Base-by-base conservation (phyloP, 2,888 invertebrate genomes). In the Gastrophysa polygoni region DNA sequence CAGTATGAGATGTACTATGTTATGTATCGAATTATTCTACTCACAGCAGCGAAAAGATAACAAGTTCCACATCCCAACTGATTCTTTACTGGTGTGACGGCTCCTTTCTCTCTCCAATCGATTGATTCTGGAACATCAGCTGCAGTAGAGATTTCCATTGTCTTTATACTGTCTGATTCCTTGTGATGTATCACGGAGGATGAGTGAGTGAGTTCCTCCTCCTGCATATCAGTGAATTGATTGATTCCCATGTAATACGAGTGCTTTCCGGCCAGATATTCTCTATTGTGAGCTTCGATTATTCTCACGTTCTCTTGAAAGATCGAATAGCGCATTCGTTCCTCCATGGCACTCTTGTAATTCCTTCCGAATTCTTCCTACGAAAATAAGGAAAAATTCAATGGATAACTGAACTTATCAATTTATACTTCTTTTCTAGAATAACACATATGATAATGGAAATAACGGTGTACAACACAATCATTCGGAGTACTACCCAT, bases 1-100 rank as follows among this genome's bases (percentile, higher is more conserved):
- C n/a, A n/a, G n/a, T n/a, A n/a, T n/a, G n/a, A n/a, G n/a, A n/a
- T n/a, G n/a, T n/a, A n/a, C n/a, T n/a, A n/a, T n/a, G n/a, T n/a
- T n/a, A n/a, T n/a, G n/a, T n/a, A n/a, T n/a, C n/a, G n/a, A n/a
- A n/a, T n/a, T n/a, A n/a, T n/a, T n/a, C n/a, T n/a, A 67, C 69
- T 67, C 64, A 72, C 72, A 17, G 68, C 43, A 55, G 67, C 63
- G 47, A 71, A 74, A 38, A 66, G 50, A 71, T 72, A 74, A 64
- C 70, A 71, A 17, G 69, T 64, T 24, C 70, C 71, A 57, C 74
- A 74, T 0, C 34, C 3, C 38, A 60, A 69, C 70, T 73, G 71
- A 49, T 71, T 48, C 49, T 69, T 71, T n/a, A 74, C 67, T 17
- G 29, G 56, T 1, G 71, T 72, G n/a, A 74, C 72, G 8, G 67